Conservation (phyloP, 2,888 invertebrate genomes). For the Brassicogethes aeneus region DNA sequence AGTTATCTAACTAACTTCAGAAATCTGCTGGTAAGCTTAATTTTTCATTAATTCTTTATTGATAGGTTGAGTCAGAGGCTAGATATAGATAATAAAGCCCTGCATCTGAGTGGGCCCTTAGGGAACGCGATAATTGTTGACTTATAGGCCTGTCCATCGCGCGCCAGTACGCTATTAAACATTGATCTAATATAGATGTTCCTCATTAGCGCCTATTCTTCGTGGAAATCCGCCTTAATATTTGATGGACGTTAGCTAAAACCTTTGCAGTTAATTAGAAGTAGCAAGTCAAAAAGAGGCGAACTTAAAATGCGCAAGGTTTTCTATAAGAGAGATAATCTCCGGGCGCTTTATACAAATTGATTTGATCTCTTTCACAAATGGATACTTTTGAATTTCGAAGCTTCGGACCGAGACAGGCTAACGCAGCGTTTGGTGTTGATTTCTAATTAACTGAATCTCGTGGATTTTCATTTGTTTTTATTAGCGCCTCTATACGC, state of each 20-base stretch:
- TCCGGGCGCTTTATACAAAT: background rate
- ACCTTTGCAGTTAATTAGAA: too few relatives aligned
- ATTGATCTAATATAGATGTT: constrained; percentile 28
- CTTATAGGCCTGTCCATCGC: constrained; percentile 34
- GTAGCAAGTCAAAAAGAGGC: too few relatives aligned
- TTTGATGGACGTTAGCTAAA: constrained; percentile 8
- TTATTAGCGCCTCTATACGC: background rate
- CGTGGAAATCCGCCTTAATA: constrained; percentile 18
- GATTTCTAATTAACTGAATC: constrained; percentile 34
- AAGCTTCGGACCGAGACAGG: background rate
- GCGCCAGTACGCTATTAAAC: constrained; percentile 24
- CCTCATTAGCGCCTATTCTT: constrained; percentile 23
- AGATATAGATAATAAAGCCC: background rate
- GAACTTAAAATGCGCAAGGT: too few relatives aligned
- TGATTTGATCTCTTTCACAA: background rate
- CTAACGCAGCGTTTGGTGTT: constrained; percentile 19
- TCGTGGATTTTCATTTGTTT: background rate
- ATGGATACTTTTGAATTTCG: background rate
- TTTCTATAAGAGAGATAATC: background rate
- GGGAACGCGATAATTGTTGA: constrained; percentile 39
- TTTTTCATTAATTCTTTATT: too few relatives aligned
- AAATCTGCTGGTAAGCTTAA: too few relatives aligned
- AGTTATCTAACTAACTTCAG: too few relatives aligned
- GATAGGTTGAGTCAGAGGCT: too few relatives aligned
- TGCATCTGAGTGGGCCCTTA: constrained; percentile 15